Evolutionary conservation across 2,888 invertebrate genomes (phyloP).

Genomic region (Ophion ellenae): DNA sequence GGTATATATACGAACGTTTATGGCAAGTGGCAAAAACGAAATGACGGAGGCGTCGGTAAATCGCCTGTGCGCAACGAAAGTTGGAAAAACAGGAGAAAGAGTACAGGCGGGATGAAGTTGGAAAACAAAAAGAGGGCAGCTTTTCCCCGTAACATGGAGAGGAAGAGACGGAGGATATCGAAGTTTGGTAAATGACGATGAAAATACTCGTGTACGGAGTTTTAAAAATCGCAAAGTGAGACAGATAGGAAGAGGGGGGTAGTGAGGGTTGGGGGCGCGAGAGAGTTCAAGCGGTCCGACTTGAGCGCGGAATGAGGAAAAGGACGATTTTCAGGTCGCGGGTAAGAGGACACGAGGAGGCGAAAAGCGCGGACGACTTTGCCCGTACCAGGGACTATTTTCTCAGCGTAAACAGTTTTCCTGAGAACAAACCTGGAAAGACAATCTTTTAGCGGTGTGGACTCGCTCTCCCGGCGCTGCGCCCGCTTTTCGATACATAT

Average conservation of each 20-base stretch:
- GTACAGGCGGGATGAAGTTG: background rate
- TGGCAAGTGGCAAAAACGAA: conserved; percentile 70
- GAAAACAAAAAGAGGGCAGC: background rate
- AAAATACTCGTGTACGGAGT: conserved; percentile 14
- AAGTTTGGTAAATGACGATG: conserved; percentile 32
- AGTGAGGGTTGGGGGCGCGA: conserved; percentile 7
- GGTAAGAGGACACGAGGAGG: conserved; percentile 21
- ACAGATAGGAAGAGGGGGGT: background rate
- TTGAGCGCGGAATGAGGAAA: conserved; percentile 27
- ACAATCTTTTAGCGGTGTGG: conserved; percentile 67
- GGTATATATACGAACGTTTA: conserved; percentile 14
- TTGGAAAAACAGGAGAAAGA: conserved; percentile 48
- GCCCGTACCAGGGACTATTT: conserved; percentile 63
- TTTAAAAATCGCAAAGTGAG: conserved; percentile 7
- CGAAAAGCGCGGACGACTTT: conserved; percentile 54
- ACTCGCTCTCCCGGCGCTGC: conserved; percentile 25
- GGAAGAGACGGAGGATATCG: background rate
- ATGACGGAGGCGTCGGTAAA: conserved; percentile 68
- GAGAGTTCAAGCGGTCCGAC: conserved; percentile 34
- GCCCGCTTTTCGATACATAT: background rate
- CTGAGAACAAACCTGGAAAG: conserved; percentile 70
- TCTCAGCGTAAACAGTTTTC: conserved; percentile 70
- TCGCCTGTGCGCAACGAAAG: conserved; percentile 70
- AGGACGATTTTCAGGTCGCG: conserved; percentile 20
- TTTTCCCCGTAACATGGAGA: background rate